Base-by-base conservation (phyloP, 2,888 invertebrate species). In the Yponomeuta evonymella region DNA sequence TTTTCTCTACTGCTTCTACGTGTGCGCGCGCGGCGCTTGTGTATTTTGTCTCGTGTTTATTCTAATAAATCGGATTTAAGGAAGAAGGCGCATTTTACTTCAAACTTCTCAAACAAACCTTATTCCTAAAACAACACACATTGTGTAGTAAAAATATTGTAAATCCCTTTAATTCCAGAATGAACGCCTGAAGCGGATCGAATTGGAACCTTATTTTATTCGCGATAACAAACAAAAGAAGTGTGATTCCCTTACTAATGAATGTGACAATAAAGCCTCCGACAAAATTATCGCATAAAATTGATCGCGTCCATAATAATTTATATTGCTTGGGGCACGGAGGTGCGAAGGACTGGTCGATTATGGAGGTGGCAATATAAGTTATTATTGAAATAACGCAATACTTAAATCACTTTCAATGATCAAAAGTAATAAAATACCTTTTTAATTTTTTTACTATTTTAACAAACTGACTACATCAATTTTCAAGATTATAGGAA, bases 251-350 rank as follows among this genome's bases (percentile, higher is more conserved):
- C n/a, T 43, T 29, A 23, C 36, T 48, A 67, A 67, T 67, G 36
- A 67, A 48, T 67, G 48, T 23, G 15, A 23, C 48, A 67, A 48
- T 67, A 15, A 67, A 67, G 36, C 51, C 23, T 67, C 48, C 48
- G 43, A 48, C n/a, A 23, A 33, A 67, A 67, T 67, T 43, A 43
- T 67, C 67, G 67, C 67, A 48, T 43, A 67, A 67, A 67, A 67
- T 67, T 67, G 67, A 67, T 67, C 48, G 36, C 23, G 48, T 23
- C 23, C 12, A 48, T 67, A 67, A 67, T 48, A 67, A 67, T 48
- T 67, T 67, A 67, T 65, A 65, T 67, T 23, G 67, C 48, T 67
- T 15, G 5, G 11, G 43, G 23, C 67, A 5, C 9, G 23, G 23
- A 67, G 48, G 23, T 67, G 10, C 48, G 67, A 67, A 48, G 29